Percentiles rank a stretch among this genome's conserved stretches.
These are phyloP conservation scores for Hartigia nigra DNA, from an alignment of 2,888 invertebrate species.

Conservation along the genomic window DNA sequence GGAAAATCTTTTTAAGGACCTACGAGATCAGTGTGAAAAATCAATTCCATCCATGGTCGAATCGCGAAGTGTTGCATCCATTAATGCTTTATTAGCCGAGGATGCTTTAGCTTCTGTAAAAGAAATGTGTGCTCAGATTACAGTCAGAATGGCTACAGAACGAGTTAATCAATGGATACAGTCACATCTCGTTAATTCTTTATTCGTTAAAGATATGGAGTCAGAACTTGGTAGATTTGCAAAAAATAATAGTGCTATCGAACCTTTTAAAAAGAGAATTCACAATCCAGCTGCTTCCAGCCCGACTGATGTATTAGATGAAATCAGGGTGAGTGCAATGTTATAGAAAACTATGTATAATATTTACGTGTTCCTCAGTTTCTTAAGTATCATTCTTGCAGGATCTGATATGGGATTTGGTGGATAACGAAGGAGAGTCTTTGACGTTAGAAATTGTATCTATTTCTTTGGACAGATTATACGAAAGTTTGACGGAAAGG, in stretches of 20 bases:
- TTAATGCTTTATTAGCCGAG: slow-evolving; percentile 68
- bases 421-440: slow-evolving; percentile 47
- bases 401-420: slow-evolving; percentile 52
- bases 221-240: slow-evolving; percentile 43
- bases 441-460: slow-evolving; percentile 36
- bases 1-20: slow-evolving; percentile 31
- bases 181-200: slow-evolving; percentile 61
- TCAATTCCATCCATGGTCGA: slow-evolving; percentile 48
- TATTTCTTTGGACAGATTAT: slow-evolving; percentile 41
- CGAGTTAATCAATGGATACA: slow-evolving; percentile 71
- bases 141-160: slow-evolving; percentile 67
- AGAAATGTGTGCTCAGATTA: slow-evolving; percentile 68
- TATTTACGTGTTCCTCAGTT: background rate
- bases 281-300: slow-evolving; percentile 47
- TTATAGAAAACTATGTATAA: background rate
- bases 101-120: slow-evolving; percentile 68
- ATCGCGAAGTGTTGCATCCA: slow-evolving; percentile 46
- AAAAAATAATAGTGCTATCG: slow-evolving; percentile 30
- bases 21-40: slow-evolving; percentile 46
- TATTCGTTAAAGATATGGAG: slow-evolving; percentile 55
- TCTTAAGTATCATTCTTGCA: slow-evolving; percentile 24
- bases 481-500: slow-evolving; percentile 47
- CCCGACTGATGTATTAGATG: slow-evolving; percentile 47
- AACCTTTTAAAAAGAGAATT: slow-evolving; percentile 26
- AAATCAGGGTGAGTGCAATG: slow-evolving; percentile 48